These are phyloP conservation scores for Meliscaeva auricollis DNA, from an alignment of 2,888 invertebrate genomes.

Conservation along the genomic window DNA sequence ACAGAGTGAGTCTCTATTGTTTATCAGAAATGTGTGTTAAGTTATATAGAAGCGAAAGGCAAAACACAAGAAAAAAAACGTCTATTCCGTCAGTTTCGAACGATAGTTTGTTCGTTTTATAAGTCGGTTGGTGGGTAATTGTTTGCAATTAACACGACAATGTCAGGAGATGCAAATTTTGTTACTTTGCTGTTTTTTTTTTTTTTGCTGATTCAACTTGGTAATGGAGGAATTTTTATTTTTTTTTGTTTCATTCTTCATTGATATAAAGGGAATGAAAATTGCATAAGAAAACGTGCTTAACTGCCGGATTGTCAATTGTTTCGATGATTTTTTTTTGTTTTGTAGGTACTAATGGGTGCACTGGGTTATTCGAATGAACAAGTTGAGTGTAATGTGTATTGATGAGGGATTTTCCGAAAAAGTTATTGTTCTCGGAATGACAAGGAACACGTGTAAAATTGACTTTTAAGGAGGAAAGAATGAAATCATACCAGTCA, in stretches of 20 bases:
- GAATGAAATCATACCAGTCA: too few relatives aligned
- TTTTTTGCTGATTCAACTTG: slow-evolving; percentile 8
- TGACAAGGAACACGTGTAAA: too few relatives aligned
- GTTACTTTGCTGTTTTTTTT: slow-evolving; percentile 12
- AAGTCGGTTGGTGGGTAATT: slow-evolving; percentile 46
- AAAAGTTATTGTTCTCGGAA: too few relatives aligned
- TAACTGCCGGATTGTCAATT: slow-evolving; percentile 8
- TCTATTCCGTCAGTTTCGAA: neutral
- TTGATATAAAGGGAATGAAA: neutral
- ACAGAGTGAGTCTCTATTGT: neutral
- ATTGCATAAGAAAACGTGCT: slow-evolving; percentile 24
- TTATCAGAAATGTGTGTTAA: neutral
- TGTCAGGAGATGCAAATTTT: slow-evolving; percentile 71
- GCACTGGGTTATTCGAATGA: too few relatives aligned
- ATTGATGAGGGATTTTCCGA: too few relatives aligned
- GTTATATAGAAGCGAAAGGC: slow-evolving; percentile 22
- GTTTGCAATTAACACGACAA: slow-evolving; percentile 71
- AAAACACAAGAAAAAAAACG: neutral
- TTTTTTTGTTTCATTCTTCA: slow-evolving; percentile 16
- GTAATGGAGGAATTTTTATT: slow-evolving; percentile 45
- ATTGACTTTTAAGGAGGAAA: too few relatives aligned
- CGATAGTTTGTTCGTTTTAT: neutral
- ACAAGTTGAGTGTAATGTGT: too few relatives aligned
- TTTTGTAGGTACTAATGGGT: too few relatives aligned
- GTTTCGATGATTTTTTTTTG: neutral